Conservation (phyloP, 1,140 invertebrate genomes). For the Cryptotermes secundus region DNA sequence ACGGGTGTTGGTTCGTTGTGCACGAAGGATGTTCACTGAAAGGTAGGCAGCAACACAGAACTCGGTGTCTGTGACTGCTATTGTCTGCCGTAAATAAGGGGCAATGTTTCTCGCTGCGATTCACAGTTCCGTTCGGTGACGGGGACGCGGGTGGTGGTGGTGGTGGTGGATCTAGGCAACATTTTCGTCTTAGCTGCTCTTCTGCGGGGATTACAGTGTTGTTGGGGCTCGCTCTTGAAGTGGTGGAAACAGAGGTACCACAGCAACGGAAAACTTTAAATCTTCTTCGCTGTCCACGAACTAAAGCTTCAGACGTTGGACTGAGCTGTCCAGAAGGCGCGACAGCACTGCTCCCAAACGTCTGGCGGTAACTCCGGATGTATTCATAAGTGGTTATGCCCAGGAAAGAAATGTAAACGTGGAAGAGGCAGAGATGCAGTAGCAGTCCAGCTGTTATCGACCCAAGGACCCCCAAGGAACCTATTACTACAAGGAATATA, state of each 20-base stretch:
- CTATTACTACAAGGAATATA: constrained; percentile 63
- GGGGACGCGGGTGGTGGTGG: neutral
- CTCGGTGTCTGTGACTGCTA: neutral
- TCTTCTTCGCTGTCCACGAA: neutral
- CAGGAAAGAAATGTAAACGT: constrained; percentile 80
- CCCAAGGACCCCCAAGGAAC: constrained; percentile 65
- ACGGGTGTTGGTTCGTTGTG: neutral
- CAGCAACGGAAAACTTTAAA: neutral
- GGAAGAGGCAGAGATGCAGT: constrained; percentile 85
- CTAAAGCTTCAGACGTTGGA: neutral
- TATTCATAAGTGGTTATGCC: constrained; percentile 91
- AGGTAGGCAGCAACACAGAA: neutral
- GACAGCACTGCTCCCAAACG: neutral
- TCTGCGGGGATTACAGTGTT: neutral
- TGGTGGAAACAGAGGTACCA: neutral
- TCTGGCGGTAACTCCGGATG: constrained; percentile 53
- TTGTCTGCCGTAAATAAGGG: neutral
- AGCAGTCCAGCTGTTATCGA: constrained; percentile 75
- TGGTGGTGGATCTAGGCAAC: neutral
- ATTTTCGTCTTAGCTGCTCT: neutral
- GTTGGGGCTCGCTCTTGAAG: neutral
- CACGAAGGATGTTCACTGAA: neutral
- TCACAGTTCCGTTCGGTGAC: neutral
- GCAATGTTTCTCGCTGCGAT: neutral
- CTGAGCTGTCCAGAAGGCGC: neutral